Evolutionary conservation across 2,113 vertebrate species (phyloP).

Genomic region (Mustelus asterias): DNA sequence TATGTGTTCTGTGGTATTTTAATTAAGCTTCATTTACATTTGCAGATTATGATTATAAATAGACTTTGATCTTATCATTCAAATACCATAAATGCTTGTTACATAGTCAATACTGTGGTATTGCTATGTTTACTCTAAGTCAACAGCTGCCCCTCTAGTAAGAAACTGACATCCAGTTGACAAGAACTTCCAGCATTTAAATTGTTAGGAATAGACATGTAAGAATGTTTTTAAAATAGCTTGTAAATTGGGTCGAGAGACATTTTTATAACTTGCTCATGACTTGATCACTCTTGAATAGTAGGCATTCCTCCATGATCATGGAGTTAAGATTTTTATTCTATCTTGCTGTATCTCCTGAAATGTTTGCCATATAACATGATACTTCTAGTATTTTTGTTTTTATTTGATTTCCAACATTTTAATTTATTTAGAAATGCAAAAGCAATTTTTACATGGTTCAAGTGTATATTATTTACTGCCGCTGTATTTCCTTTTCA

Average conservation of each 20-base stretch:
- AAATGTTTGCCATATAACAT: background rate
- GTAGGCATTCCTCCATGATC: background rate
- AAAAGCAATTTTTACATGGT: background rate
- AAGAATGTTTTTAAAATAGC: background rate
- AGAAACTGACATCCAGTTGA: constrained; percentile 6
- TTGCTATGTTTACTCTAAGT: background rate
- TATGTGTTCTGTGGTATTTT: background rate
- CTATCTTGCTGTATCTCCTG: too few species aligned
- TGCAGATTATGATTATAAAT: background rate
- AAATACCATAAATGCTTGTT: background rate
- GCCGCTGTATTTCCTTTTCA: background rate
- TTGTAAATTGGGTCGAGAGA: background rate
- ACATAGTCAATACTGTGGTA: background rate
- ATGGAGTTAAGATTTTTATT: background rate
- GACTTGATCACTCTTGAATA: background rate
- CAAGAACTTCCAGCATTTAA: constrained; percentile 19
- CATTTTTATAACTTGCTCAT: background rate
- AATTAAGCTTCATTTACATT: background rate
- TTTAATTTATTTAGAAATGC: background rate
- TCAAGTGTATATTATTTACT: background rate
- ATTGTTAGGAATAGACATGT: constrained; percentile 19
- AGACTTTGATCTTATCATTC: background rate
- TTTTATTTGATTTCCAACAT: background rate
- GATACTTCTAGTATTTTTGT: background rate
- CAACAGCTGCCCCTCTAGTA: background rate